Base-by-base conservation (phyloP, 2,797 vertebrate genomes). In the Syndactyla subalaris region DNA sequence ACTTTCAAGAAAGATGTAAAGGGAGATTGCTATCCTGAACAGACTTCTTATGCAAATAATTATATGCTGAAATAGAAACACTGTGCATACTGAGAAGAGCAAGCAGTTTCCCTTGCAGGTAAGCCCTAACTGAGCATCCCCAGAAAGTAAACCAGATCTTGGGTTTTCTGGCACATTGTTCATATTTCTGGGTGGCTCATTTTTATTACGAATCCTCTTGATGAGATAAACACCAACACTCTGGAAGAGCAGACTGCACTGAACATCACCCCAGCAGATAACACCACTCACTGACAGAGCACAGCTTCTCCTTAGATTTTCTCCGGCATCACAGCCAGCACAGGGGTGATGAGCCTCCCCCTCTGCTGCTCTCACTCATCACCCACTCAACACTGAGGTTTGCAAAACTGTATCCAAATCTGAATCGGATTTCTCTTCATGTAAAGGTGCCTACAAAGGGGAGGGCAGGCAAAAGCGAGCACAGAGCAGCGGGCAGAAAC, bases 321-420 rank as follows among this genome's bases (percentile, higher is more conserved):
- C 26, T 58, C 9, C 73, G 57, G 55, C 61, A 32, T 2, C 27
- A 20, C 67, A 74, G 61, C 4, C 73, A 62, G 17, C 43, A 13
- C 5, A 6, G 39, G 63, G 57, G n/a, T 4, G 2, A 58, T 59
- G 67, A n/a, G 45, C 41, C 27, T 24, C 32, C 38, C 38, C 29
- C 38, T 43, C 32, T 22, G 51, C n/a, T 43, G 20, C 61, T 74
- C 57, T 41, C 57, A 12, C 43, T 39, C 62, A 14, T 55, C 74
- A 38, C 61, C 15, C 52, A 3, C 39, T 13, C 77, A 52, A 30
- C 0, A 0, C 43, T 46, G 48, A 55, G 58, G 22, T 51, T 58
- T 13, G 52, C 43, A 36, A 65, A 71, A 32, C 19, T 45, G 14
- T 30, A 34, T 14, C 30, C 62, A 88, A 84, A 46, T 6, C 48